phyloP scores from a whole-genome alignment of 1,140 invertebrate genomes.

The Papilio dardanus region DNA sequence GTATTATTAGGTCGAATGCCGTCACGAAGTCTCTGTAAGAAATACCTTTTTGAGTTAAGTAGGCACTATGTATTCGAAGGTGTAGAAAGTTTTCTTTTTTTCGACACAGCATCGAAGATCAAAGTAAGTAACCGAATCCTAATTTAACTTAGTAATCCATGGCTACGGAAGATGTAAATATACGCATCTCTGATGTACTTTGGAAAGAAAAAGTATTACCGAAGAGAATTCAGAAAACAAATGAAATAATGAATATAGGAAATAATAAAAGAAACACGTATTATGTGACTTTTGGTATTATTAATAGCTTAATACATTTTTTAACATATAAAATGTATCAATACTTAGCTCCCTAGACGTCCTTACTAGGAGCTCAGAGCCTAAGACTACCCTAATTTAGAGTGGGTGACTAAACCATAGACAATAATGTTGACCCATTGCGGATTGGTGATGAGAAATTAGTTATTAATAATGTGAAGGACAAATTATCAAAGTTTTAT shows the following conservation, averaged over 20 bases:
- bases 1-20: neutral
- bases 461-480: no score
- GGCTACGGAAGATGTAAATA: neutral
- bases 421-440: no score
- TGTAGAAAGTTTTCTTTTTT: conserved; percentile 20
- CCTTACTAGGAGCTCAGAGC: no score
- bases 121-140: conserved; percentile 22
- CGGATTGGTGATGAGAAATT: no score
- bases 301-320: no score
- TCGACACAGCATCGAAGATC: conserved; percentile 7
- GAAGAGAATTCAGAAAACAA: neutral
- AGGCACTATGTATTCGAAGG: conserved; percentile 17
- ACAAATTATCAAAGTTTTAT: no score
- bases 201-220: neutral
- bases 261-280: no score
- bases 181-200: neutral
- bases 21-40: neutral
- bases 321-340: no score
- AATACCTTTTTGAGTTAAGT: conserved; percentile 21
- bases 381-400: no score
- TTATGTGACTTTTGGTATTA: no score
- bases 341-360: no score
- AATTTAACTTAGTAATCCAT: conserved; percentile 19
- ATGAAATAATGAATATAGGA: neutral
- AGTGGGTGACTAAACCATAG: no score